Evolutionary conservation across 2,888 invertebrate genomes (phyloP).

Genomic region (Caenorhabditis zanzibari): DNA sequence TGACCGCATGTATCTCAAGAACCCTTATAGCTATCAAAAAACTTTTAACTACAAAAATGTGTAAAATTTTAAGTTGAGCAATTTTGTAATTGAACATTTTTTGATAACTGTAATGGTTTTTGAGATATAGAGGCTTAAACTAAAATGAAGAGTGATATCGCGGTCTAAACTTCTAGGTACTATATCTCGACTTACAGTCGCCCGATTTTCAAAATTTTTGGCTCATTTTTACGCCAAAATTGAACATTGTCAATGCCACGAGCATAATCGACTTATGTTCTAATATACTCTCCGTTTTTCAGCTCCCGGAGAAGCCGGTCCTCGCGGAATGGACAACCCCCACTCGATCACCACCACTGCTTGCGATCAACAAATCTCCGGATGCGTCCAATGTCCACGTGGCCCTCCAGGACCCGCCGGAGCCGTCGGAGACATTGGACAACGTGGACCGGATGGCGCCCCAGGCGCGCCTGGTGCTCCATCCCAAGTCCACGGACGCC

Average conservation of each 20-base stretch:
- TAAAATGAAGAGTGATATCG: neutral
- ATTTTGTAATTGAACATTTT: neutral
- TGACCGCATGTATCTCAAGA: neutral
- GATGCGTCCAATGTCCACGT: constrained; percentile 70
- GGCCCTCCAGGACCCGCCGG: constrained; percentile 68
- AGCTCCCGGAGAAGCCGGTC: constrained; percentile 68
- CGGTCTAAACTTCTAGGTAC: no score
- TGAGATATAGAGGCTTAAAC: neutral
- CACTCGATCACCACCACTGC: constrained; percentile 22
- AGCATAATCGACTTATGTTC: no score
- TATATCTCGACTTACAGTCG: no score
- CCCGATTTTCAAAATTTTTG: no score
- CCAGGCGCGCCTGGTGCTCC: constrained; percentile 60
- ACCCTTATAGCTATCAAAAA: neutral
- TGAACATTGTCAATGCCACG: no score
- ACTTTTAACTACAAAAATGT: neutral
- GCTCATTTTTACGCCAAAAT: no score
- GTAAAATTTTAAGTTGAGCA: neutral
- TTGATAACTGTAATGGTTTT: neutral
- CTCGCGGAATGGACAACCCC: constrained; percentile 70
- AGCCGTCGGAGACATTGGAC: constrained; percentile 63
- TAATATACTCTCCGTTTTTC: no score
- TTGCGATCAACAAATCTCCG: constrained; percentile 53
- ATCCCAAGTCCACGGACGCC: constrained; percentile 52
- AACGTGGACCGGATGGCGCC: constrained; percentile 62